A percentile compares a stretch with the other conserved stretches of the same genome.
phyloP scores from a whole-genome alignment of 2,113 vertebrate genomes.

The Pachycephala philippinensis region DNA sequence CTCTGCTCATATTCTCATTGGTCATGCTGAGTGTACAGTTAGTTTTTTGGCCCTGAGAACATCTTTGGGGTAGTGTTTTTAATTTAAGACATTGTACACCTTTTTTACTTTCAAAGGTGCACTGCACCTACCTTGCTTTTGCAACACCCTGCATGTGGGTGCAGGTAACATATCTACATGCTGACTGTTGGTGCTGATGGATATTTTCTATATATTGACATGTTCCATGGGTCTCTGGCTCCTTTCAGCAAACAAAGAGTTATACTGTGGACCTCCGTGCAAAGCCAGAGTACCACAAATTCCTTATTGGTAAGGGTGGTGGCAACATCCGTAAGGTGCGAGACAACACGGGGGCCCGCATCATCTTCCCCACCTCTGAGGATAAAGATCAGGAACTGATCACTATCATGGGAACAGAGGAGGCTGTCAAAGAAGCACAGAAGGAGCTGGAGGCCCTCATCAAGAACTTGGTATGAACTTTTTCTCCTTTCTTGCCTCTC shows the following conservation, averaged over 20 bases:
- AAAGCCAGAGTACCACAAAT: slow-evolving; percentile 98
- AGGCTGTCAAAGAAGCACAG: slow-evolving; percentile 90
- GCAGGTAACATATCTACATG: neutral
- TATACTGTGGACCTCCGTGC: slow-evolving; percentile 91
- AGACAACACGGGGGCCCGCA: slow-evolving; percentile 91
- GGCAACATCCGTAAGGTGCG: slow-evolving; percentile 96
- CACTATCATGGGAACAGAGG: slow-evolving; percentile 94
- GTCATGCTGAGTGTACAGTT: neutral
- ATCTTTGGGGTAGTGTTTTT: neutral
- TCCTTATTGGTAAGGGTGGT: slow-evolving; percentile 96
- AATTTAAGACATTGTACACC: neutral
- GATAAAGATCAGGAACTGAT: slow-evolving; percentile 97
- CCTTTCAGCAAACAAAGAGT: slow-evolving; percentile 92
- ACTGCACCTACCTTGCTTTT: neutral
- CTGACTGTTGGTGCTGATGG: neutral
- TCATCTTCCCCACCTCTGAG: slow-evolving; percentile 91
- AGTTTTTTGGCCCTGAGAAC: neutral
- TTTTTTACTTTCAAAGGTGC: neutral
- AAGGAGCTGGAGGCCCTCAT: slow-evolving; percentile 92
- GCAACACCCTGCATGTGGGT: neutral
- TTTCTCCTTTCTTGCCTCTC: neutral
- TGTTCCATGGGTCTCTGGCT: neutral
- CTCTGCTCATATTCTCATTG: neutral
- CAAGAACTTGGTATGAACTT: slow-evolving; percentile 84
- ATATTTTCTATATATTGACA: neutral